Evolutionary conservation across 2,113 vertebrate genomes (phyloP).

Genomic region (Fulica atra): DNA sequence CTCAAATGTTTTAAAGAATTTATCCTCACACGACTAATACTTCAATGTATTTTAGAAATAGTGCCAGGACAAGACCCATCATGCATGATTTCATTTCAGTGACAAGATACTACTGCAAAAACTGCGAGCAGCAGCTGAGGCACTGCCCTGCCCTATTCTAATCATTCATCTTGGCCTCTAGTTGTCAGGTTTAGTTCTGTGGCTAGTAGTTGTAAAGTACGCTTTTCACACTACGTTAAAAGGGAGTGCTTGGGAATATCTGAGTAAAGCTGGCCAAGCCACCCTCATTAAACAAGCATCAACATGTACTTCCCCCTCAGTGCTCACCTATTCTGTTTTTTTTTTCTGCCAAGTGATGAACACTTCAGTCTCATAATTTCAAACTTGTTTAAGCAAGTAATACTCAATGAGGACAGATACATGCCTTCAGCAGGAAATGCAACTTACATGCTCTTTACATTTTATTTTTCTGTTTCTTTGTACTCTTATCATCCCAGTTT

Average conservation of each 20-base stretch:
- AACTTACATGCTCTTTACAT: not conserved
- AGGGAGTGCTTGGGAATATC: constrained; percentile 46
- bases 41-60: not conserved
- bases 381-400: constrained; percentile 65
- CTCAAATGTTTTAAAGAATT: not conserved
- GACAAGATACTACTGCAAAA: constrained; percentile 19
- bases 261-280: constrained; percentile 25
- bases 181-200: constrained; percentile 9
- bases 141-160: constrained; percentile 17
- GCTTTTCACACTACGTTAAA: constrained; percentile 23
- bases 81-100: not conserved
- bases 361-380: constrained; percentile 5
- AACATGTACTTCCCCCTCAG: constrained; percentile 1
- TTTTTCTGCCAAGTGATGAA: constrained; percentile 44
- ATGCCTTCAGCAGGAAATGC: not conserved
- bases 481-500: not conserved
- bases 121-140: not conserved
- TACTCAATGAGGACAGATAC: not conserved
- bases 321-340: not conserved
- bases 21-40: not conserved
- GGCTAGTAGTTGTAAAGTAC: not conserved
- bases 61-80: constrained; percentile 10
- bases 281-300: constrained; percentile 39
- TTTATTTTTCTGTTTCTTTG: not conserved
- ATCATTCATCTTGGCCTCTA: constrained; percentile 15